Evolutionary conservation across 2,113 vertebrate genomes (phyloP), one percentile per base, ranked within the genome.

Genomic region (Genyomyrus donnyi): DNA sequence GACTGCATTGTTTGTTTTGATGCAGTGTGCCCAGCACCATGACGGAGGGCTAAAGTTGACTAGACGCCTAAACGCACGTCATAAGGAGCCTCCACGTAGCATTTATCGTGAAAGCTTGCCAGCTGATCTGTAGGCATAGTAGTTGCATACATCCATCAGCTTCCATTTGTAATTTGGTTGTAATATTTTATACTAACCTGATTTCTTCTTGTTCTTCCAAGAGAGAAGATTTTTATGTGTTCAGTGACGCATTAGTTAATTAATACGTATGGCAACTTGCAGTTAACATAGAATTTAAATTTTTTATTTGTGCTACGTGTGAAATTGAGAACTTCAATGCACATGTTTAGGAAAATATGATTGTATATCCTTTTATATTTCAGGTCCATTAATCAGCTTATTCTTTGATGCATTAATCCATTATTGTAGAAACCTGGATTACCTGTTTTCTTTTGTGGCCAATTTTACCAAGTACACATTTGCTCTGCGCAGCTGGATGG

Each of bases 141-240:
- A 39, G 90, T 58, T 84, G 31, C 5, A 88, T 53, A n/a, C 83
- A 39, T 84, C 77, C 77, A 15, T 48, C n/a, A 17, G 31, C 27
- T 88, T 80, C 70, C 70, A 31, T 58, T 49, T 90, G 27, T 70
- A n/a, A 56, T 91, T 77, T 50, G 21, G 11, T 77, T 66, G 42
- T 27, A n/a, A 31, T 10, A 5, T 66, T 66, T 45, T 8, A 45
- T 83, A 70, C 62, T 13, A 31, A 24, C 35, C 39, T 21, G 15
- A 83, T 83, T 45, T 7, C 77, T 8, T 45, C 15, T 0, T 45
- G 6, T 21, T 21, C 42, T 9, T 83, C 42, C 21, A 39, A 8
- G 77, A 83, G 35, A 42, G 35, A 45, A 42, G 77, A 45, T 45
- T 66, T 39, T 42, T 24, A 45, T 39, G 39, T 45, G 50, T 88